Conservation (phyloP, 2,888 invertebrate species). For the Chelonus formosanus region DNA sequence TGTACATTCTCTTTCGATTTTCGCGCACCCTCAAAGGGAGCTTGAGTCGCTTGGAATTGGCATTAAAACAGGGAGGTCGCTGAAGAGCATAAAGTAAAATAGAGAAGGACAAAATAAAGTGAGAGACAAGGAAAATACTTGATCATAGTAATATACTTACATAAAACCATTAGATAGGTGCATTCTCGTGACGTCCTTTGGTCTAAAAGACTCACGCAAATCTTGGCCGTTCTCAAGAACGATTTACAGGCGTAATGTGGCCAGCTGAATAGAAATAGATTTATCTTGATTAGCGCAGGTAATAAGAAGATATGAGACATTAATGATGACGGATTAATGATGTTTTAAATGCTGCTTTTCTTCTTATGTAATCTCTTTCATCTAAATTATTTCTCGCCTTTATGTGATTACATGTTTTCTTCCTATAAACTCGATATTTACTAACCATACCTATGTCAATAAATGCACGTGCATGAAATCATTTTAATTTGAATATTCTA, state of each 20-base stretch:
- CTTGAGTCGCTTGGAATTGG: slow-evolving; percentile 11
- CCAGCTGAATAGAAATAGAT: background rate
- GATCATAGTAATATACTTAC: background rate
- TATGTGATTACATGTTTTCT: too few species aligned
- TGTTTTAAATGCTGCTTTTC: slow-evolving; percentile 11
- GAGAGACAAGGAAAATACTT: slow-evolving; percentile 1
- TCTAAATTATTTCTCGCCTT: background rate
- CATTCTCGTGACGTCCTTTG: slow-evolving; percentile 1
- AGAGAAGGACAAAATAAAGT: background rate
- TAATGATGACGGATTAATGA: slow-evolving; percentile 33
- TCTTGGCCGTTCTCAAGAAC: slow-evolving; percentile 15
- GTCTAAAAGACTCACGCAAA: slow-evolving; percentile 17
- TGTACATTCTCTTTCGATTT: slow-evolving; percentile 46
- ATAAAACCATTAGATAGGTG: too few species aligned
- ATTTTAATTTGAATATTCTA: too few species aligned
- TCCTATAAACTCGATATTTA: too few species aligned
- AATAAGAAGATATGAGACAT: slow-evolving; percentile 26
- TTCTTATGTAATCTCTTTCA: slow-evolving; percentile 5
- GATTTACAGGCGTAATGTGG: slow-evolving; percentile 22
- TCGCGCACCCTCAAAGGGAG: slow-evolving; percentile 9
- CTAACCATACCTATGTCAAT: too few species aligned
- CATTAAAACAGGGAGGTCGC: background rate
- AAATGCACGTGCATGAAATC: too few species aligned
- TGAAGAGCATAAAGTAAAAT: too few species aligned
- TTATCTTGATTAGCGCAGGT: slow-evolving; percentile 29